Evolutionary conservation across 1,140 invertebrate genomes (phyloP), one percentile per base, ranked within the genome.

Genomic region (Pachyrhynchus sulphureomaculatus): DNA sequence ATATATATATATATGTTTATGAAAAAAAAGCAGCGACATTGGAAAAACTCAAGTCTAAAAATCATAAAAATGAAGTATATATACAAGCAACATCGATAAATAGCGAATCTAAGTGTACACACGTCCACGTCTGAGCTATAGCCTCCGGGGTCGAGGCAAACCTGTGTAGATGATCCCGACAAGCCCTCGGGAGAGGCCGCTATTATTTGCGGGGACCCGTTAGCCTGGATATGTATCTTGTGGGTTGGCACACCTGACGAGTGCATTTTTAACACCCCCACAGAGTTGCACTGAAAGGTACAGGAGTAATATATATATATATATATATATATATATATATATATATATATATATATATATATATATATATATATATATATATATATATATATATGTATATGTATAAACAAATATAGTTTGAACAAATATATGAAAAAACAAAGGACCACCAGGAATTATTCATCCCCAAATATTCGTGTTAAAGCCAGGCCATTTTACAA

Each of bases 61-160:
- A 10, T 3, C 4, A 23, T 12, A 45, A 41, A 56, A 33, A 33
- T 17, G 20, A 60, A 36, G 39, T 44, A 60, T 18, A 62, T 18
- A 32, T 21, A 23, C 34, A 52, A 18, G 20, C 48, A 48, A 64
- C 55, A 64, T 29, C n/a, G 21, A 57, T 42, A 52, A n/a, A 29
- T 29, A 64, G 23, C 54, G 13, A 44, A 59, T 49, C 15, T 17
- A 59, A 59, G 29, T 26, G 75, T 79, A 80, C 82, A 78, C 84
- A 86, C 85, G 81, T 86, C 85, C 68, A 86, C 84, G 72, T 86
- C 85, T 63, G 75, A 75, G 68, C 69, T 77, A 76, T 77, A 69
- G 80, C 80, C 70, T 82, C 80, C 61, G 80, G 84, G 83, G 73
- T 86, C 85, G 73, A 86, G 83, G 83, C 88, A 88, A 81, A 91